phyloP scores from a whole-genome alignment of 2,797 vertebrate species.

The Peromyscus nudipes region DNA sequence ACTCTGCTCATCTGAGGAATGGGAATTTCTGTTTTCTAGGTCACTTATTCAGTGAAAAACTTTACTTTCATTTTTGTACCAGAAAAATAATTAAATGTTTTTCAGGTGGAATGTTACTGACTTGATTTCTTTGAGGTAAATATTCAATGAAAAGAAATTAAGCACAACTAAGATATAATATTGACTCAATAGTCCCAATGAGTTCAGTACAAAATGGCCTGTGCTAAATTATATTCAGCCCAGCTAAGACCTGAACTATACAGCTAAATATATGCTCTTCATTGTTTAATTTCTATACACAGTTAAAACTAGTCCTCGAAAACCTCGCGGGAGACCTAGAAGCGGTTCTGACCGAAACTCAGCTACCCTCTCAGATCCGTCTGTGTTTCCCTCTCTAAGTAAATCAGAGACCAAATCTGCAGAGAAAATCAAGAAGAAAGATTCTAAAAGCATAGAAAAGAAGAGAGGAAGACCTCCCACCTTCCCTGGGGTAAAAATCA shows the following conservation, averaged over 20 bases:
- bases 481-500: constrained; percentile 89
- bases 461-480: constrained; percentile 96
- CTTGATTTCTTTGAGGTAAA: constrained; percentile 58
- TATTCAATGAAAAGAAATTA: constrained; percentile 61
- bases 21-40: constrained; percentile 49
- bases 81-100: constrained; percentile 67
- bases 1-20: neutral
- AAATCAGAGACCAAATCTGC: constrained; percentile 92
- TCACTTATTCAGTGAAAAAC: constrained; percentile 33
- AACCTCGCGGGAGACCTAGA: constrained; percentile 97
- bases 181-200: constrained; percentile 66
- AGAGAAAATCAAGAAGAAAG: constrained; percentile 95
- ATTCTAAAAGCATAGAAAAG: constrained; percentile 94
- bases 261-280: constrained; percentile 80
- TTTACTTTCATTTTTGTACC: constrained; percentile 56
- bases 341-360: constrained; percentile 92
- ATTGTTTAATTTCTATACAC: constrained; percentile 84
- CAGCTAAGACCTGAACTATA: constrained; percentile 74
- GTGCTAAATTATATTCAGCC: constrained; percentile 77
- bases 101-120: constrained; percentile 51
- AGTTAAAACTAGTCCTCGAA: constrained; percentile 93
- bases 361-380: constrained; percentile 89
- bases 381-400: constrained; percentile 89
- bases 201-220: constrained; percentile 62
- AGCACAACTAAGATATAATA: constrained; percentile 61